A percentile compares a stretch with the other conserved stretches of the same genome.
These are phyloP conservation scores for Neomonachus schauinslandi DNA, from an alignment of 2,113 vertebrate species.

Conservation along the genomic window DNA sequence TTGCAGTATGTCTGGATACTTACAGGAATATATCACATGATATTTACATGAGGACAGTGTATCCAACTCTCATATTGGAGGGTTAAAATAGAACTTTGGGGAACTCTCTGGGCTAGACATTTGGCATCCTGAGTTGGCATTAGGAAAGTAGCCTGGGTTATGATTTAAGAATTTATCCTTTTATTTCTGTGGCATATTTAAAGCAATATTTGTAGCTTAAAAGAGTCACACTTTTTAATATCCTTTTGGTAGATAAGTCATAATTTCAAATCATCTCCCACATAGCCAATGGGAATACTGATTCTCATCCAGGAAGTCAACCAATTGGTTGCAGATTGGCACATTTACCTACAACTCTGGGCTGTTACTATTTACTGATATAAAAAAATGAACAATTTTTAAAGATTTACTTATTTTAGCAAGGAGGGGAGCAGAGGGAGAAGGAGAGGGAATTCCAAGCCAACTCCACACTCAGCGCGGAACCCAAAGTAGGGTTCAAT, in stretches of 20 bases:
- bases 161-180: background rate
- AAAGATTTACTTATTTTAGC: background rate
- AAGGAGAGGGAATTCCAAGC: background rate
- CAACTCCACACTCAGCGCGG: background rate
- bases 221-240: conserved; percentile 1
- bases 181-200: background rate
- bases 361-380: background rate
- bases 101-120: background rate
- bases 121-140: background rate
- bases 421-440: background rate
- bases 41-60: background rate
- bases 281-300: background rate
- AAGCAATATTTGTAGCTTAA: background rate
- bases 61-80: background rate
- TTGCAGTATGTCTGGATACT: background rate
- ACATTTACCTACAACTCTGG: background rate
- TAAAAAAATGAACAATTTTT: background rate
- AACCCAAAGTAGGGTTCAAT: background rate
- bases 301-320: background rate
- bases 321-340: background rate
- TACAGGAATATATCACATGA: background rate
- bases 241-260: background rate
- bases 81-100: background rate
- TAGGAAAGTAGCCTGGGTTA: background rate
- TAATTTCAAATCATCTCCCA: conserved; percentile 18